These are phyloP conservation scores for Oryzaephilus surinamensis DNA, from an alignment of 1,140 invertebrate species.

Conservation along the genomic window DNA sequence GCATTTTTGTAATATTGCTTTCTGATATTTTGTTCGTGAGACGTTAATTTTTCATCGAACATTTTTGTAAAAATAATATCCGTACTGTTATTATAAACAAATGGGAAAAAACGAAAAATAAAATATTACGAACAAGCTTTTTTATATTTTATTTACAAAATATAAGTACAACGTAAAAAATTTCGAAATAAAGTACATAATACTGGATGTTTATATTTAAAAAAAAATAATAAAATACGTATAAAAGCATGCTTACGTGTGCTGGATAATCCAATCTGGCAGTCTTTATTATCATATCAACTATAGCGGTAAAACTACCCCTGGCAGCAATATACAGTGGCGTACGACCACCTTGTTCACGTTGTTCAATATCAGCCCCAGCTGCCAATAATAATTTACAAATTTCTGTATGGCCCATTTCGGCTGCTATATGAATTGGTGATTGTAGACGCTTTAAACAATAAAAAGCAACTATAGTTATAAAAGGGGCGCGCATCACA, in stretches of 20 bases:
- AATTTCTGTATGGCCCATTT: slow-evolving; percentile 55
- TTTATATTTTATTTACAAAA: too few species aligned
- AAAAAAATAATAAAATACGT: not conserved
- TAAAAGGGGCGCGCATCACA: too few species aligned
- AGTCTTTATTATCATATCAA: slow-evolving; percentile 75
- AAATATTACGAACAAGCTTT: too few species aligned
- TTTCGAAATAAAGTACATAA: too few species aligned
- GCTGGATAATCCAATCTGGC: slow-evolving; percentile 43
- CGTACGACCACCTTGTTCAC: slow-evolving; percentile 58
- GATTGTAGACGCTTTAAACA: slow-evolving; percentile 53
- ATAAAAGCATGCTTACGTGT: slow-evolving; percentile 19
- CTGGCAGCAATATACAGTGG: slow-evolving; percentile 61
- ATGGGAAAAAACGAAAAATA: too few species aligned
- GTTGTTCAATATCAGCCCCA: slow-evolving; percentile 52
- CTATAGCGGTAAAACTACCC: slow-evolving; percentile 73
- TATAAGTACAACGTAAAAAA: too few species aligned
- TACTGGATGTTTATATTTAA: too few species aligned
- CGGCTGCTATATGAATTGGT: slow-evolving; percentile 57
- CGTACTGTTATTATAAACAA: too few species aligned
- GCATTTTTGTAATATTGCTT: too few species aligned
- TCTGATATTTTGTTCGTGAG: too few species aligned
- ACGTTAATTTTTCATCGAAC: too few species aligned
- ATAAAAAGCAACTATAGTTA: slow-evolving; percentile 5
- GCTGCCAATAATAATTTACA: slow-evolving; percentile 52
- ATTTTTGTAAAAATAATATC: too few species aligned